Conservation (phyloP, 2,113 vertebrate genomes). For the Ceratotherium simum region DNA sequence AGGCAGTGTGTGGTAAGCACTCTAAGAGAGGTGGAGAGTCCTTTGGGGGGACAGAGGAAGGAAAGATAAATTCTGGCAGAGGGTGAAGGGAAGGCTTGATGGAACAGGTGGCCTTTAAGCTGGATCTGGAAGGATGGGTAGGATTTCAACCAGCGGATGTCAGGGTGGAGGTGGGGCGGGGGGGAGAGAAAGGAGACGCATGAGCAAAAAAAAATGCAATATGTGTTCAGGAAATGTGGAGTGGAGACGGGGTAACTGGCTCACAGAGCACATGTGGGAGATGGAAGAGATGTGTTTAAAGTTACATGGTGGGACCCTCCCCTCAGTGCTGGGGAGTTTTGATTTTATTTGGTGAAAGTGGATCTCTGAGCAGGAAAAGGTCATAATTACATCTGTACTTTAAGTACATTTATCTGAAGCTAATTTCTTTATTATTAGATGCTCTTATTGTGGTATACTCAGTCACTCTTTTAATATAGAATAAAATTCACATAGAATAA, state of each 20-base stretch:
- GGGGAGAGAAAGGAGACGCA: background rate
- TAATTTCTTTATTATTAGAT: background rate
- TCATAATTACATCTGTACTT: background rate
- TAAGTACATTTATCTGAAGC: background rate
- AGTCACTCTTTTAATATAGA: background rate
- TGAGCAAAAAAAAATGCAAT: background rate
- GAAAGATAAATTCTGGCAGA: constrained; percentile 47
- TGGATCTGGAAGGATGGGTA: constrained; percentile 50
- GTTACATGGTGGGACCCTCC: background rate
- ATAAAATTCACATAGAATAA: background rate
- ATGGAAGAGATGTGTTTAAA: background rate
- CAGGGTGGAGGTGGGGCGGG: background rate
- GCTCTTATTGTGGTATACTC: background rate
- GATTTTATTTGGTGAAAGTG: background rate
- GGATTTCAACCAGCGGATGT: constrained; percentile 55
- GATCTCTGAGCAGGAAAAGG: background rate
- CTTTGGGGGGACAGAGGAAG: constrained; percentile 52
- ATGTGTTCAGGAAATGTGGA: accelerated
- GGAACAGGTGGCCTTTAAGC: constrained; percentile 64
- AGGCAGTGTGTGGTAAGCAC: background rate
- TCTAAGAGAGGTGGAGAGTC: constrained; percentile 28
- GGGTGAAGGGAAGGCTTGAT: background rate
- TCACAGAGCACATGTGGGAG: background rate
- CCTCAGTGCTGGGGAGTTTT: background rate
- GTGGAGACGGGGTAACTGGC: no score